Base-by-base conservation (phyloP, 2,113 vertebrate species). In the Pelecanoides urinatrix region DNA sequence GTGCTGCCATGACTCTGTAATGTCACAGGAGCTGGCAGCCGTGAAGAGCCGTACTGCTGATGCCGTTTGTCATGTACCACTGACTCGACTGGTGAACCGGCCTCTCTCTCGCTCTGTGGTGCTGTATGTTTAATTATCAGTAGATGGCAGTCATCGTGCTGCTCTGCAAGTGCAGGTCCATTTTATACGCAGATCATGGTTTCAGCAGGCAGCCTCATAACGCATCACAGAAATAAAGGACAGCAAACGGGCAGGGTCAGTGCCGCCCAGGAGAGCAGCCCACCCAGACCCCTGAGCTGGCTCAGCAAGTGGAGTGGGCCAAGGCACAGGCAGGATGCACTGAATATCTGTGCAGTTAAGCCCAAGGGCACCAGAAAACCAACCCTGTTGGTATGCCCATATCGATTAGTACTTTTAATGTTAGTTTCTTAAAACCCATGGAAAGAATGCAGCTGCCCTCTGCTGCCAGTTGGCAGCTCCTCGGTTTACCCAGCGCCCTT, bases 111-210 rank as follows among this genome's bases (percentile, higher is more conserved):
- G n/a, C n/a, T 29, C 59, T 23, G 55, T 8, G 1, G 9, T 44
- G 87, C 71, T 80, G 36, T 55, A 9, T 13, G 75, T 79, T 66
- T 36, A 9, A 11, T 30, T 21, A 63, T 74, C 95, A n/a, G 84
- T 34, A 94, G 94, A 21, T 90, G 95, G 87, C 89, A 88, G 91
- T 72, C 77, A 66, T 22, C 61, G 2, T 30, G 70, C 86, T 70
- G 53, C 59, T 82, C 30, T 30, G 71, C n/a, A 4, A 66, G 68
- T 1, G 9, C 65, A 10, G 47, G 36, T 38, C 73, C 34, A 2
- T 56, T 61, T 81, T 12, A 6, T 18, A 42, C 0, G 3, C 88
- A 44, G 59, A 1, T 59, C 23, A 29, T 4, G 42, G n/a, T 74
- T 83, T 66, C 1, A 25, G 38, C 63, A 21, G 11, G 42, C 71